phyloP scores from a whole-genome alignment of 2,113 vertebrate genomes.

The Mastomys coucha region DNA sequence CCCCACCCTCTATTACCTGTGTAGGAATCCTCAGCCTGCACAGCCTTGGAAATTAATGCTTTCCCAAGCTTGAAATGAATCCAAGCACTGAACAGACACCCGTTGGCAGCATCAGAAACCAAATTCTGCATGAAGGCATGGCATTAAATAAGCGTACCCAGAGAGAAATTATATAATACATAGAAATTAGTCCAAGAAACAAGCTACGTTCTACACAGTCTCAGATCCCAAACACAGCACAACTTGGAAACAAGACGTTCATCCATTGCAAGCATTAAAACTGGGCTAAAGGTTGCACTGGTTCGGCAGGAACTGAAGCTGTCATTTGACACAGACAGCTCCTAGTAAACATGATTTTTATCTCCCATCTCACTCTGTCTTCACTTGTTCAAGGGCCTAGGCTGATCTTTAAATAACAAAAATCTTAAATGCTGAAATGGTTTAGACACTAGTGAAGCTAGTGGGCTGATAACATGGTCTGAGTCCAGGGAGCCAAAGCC shows the following conservation, averaged over 20 bases:
- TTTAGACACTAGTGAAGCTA: not conserved
- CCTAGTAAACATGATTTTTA: not conserved
- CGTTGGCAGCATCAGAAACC: constrained; percentile 40
- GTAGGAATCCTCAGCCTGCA: not conserved
- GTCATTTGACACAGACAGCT: not conserved
- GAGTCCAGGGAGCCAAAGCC: not conserved
- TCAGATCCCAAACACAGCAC: not conserved
- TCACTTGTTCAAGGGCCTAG: not conserved
- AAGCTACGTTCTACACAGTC: not conserved
- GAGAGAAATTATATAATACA: constrained; percentile 59
- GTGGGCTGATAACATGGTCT: not conserved
- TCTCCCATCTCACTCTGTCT: not conserved
- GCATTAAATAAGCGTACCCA: constrained; percentile 31
- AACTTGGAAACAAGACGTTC: not conserved
- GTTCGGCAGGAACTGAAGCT: not conserved
- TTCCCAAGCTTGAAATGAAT: constrained; percentile 1
- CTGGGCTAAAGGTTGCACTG: not conserved
- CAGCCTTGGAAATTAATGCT: not conserved
- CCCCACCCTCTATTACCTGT: not conserved
- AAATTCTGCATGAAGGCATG: constrained; percentile 34
- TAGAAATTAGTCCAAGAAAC: constrained; percentile 54
- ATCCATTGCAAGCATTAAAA: not conserved
- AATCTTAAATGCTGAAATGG: not conserved
- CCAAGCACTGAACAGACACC: constrained; percentile 53
- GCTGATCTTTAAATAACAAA: constrained; percentile 30